These are phyloP conservation scores for Channa striata DNA, from an alignment of 2,797 vertebrate species.

Conservation along the genomic window DNA sequence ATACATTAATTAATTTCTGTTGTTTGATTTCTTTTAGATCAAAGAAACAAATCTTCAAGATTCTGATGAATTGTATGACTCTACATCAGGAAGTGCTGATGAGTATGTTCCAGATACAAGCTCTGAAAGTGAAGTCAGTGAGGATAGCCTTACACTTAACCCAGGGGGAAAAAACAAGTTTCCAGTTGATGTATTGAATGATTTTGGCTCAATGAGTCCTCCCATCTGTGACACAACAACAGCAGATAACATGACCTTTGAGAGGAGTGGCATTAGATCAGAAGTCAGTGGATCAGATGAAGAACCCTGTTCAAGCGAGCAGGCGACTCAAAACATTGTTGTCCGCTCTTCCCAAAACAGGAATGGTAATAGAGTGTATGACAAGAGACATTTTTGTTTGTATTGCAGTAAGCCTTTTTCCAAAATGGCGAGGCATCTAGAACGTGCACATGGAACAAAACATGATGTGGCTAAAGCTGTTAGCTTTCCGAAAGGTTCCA, in stretches of 20 bases:
- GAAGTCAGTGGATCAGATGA: conserved; percentile 4
- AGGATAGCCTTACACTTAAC: too few species aligned
- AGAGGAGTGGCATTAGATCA: conserved; percentile 1
- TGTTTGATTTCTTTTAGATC: too few species aligned
- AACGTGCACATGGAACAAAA: conserved; percentile 10
- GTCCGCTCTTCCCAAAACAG: conserved; percentile 23
- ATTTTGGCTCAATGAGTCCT: neutral
- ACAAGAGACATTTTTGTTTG: conserved; percentile 55
- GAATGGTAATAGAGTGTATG: conserved; percentile 28
- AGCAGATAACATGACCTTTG: conserved; percentile 24
- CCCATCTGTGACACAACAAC: conserved; percentile 17
- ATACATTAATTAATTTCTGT: too few species aligned
- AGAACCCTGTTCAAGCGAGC: conserved; percentile 28
- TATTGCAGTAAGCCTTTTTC: conserved; percentile 40
- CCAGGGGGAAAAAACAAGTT: neutral
- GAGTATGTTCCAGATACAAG: conserved; percentile 33
- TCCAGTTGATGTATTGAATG: neutral
- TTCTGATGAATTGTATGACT: conserved; percentile 48
- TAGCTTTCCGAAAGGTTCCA: conserved; percentile 47
- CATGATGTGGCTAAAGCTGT: conserved; percentile 41
- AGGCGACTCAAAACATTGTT: conserved; percentile 22
- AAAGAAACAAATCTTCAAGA: conserved; percentile 33
- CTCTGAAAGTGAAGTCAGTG: conserved; percentile 21
- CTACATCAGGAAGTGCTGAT: conserved; percentile 45
- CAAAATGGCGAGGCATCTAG: conserved; percentile 48